Conservation (phyloP, 2,797 vertebrate species). For the Eupleurogrammus muticus region DNA sequence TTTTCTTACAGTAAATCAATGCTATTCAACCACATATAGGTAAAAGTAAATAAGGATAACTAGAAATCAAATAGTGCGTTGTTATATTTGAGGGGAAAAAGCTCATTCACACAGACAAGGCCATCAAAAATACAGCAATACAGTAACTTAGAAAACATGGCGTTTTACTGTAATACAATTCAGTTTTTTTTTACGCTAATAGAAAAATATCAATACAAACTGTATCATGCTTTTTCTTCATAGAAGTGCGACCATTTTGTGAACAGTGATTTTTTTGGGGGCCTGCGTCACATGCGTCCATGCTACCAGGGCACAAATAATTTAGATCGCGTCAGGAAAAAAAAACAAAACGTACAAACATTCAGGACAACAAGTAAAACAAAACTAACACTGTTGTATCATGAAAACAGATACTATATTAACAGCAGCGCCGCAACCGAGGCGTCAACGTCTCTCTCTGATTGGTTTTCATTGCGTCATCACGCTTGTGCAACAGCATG, state of each 20-base stretch:
- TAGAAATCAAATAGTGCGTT: slow-evolving; percentile 44
- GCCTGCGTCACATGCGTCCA: slow-evolving; percentile 43
- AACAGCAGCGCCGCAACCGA: slow-evolving; percentile 32
- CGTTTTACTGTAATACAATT: slow-evolving; percentile 32
- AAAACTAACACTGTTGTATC: slow-evolving; percentile 57
- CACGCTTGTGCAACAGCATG: slow-evolving; percentile 26
- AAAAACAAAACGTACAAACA: slow-evolving; percentile 36
- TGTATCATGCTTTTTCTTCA: slow-evolving; percentile 53
- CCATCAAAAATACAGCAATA: slow-evolving; percentile 51
- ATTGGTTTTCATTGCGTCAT: slow-evolving; percentile 26
- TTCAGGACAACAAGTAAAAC: slow-evolving; percentile 43
- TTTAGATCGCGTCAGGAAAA: slow-evolving; percentile 55
- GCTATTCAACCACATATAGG: slow-evolving; percentile 12
- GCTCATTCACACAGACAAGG: slow-evolving; percentile 46
- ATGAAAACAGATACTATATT: slow-evolving; percentile 53
- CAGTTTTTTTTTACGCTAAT: slow-evolving; percentile 50
- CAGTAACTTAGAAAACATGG: slow-evolving; percentile 58
- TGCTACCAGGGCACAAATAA: slow-evolving; percentile 52
- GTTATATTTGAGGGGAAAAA: slow-evolving; percentile 35
- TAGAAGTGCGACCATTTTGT: slow-evolving; percentile 38
- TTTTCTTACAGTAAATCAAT: slow-evolving; percentile 32
- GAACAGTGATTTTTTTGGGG: slow-evolving; percentile 33
- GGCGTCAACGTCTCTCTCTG: slow-evolving; percentile 21
- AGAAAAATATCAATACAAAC: slow-evolving; percentile 64
- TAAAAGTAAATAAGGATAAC: slow-evolving; percentile 20